These are phyloP conservation scores for Ceratosolen solmsi DNA, from an alignment of 1,140 invertebrate species.

Conservation along the genomic window DNA sequence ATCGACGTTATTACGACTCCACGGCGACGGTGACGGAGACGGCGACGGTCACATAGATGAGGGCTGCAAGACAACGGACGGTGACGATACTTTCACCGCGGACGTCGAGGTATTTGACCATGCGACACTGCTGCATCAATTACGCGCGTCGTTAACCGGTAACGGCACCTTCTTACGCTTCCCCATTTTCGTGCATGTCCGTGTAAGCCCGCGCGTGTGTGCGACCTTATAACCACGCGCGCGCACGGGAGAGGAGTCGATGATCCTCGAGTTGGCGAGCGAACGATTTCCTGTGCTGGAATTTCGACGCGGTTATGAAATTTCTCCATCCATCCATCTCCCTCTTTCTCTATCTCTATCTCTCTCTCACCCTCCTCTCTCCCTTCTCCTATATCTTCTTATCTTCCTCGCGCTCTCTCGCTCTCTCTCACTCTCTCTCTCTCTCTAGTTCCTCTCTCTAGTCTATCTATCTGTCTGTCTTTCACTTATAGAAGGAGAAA, in stretches of 20 bases:
- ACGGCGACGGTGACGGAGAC: neutral
- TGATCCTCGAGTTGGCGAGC: constrained; percentile 37
- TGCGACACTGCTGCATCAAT: constrained; percentile 44
- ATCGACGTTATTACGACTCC: constrained; percentile 33
- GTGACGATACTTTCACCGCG: constrained; percentile 35
- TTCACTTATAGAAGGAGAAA: neutral
- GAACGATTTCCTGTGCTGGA: constrained; percentile 41
- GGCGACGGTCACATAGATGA: neutral
- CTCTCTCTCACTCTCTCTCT: too few species aligned
- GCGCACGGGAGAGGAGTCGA: constrained; percentile 30
- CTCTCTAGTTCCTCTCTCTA: neutral
- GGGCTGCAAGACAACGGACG: neutral
- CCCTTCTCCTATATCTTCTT: neutral
- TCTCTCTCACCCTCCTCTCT: neutral
- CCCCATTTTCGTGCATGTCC: neutral
- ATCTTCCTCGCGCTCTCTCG: neutral
- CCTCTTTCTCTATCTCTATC: neutral
- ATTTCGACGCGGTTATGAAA: constrained; percentile 49
- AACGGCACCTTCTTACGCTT: constrained; percentile 37
- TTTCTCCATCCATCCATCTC: neutral
- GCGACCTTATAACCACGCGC: constrained; percentile 9
- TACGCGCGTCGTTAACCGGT: constrained; percentile 43
- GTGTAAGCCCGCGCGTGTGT: neutral
- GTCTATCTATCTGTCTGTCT: neutral
- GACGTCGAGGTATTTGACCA: constrained; percentile 20